Base-by-base conservation (phyloP, 1,140 invertebrate species). In the Lanistes nyassanus region DNA sequence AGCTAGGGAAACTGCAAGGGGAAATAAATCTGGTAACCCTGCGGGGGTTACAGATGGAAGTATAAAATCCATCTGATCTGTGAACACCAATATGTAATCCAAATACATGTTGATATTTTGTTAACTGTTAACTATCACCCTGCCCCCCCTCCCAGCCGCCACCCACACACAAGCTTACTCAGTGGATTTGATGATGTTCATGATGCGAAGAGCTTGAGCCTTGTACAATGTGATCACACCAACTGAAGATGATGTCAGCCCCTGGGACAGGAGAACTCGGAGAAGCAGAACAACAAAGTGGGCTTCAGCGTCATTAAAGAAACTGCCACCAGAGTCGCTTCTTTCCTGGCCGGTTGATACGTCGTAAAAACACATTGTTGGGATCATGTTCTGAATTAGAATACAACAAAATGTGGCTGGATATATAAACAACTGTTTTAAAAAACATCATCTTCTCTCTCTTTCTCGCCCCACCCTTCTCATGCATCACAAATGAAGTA, bases 141-240 rank as follows among this genome's bases (percentile, higher is more conserved):
- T n/a, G n/a, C n/a, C n/a, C n/a, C n/a, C n/a, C n/a, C n/a, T n/a
- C n/a, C n/a, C n/a, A n/a, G n/a, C n/a, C n/a, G n/a, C n/a, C n/a
- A n/a, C n/a, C 19, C 23, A 68, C 26, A 68, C 19, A 19, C 36
- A 26, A 36, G 21, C 55, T 71, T 71, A 80, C 75, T 55, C 71
- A 42, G 55, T 76, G 21, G 67, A 58, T 64, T 76, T 76, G 6
- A 80, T 62, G 29, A 69, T 75, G 34, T 72, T 75, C 16, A 76
- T 65, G 31, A 84, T 82, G 64, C 71, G 76, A 39, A 77, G 68
- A 74, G 84, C 80, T 80, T 87, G 86, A 31, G 85, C 81, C 64
- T 80, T 83, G 79, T 86, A 87, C 13, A 86, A 78, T 16, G 86
- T 85, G 55, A 87, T 85, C 21, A 87, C 85, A 13, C 86, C 86